Conservation (phyloP, 2,113 vertebrate genomes). For the Corythaixoides concolor region DNA sequence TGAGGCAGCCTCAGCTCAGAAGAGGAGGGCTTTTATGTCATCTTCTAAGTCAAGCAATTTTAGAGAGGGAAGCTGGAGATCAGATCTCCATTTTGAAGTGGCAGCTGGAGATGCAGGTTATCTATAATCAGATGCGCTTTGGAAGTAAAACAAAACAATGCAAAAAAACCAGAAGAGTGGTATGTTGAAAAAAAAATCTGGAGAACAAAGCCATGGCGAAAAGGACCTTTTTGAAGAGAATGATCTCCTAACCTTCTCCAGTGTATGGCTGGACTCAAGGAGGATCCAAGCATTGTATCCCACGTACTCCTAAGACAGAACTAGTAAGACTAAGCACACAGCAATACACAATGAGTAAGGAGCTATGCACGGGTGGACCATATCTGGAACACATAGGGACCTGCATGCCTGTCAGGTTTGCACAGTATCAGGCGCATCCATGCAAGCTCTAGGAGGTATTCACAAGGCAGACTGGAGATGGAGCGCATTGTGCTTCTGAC, state of each 20-base stretch:
- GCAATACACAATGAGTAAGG: neutral
- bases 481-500: rapidly evolving
- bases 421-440: rapidly evolving
- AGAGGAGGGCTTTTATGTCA: neutral
- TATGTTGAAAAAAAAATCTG: neutral
- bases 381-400: neutral
- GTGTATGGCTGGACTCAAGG: neutral
- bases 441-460: neutral
- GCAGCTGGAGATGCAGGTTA: neutral
- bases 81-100: neutral
- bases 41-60: neutral
- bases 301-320: neutral
- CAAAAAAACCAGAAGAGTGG: neutral
- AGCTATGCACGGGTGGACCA: rapidly evolving
- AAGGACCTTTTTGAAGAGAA: neutral
- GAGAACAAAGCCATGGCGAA: neutral
- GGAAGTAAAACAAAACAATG: neutral
- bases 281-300: neutral
- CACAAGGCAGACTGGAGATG: neutral
- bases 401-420: neutral
- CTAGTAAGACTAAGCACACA: neutral
- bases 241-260: neutral
- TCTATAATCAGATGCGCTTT: neutral
- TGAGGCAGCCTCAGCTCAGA: neutral
- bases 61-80: neutral